Evolutionary conservation across 2,113 vertebrate species (phyloP), one percentile per base, ranked within the genome.

Genomic region (Pogona vitticeps): DNA sequence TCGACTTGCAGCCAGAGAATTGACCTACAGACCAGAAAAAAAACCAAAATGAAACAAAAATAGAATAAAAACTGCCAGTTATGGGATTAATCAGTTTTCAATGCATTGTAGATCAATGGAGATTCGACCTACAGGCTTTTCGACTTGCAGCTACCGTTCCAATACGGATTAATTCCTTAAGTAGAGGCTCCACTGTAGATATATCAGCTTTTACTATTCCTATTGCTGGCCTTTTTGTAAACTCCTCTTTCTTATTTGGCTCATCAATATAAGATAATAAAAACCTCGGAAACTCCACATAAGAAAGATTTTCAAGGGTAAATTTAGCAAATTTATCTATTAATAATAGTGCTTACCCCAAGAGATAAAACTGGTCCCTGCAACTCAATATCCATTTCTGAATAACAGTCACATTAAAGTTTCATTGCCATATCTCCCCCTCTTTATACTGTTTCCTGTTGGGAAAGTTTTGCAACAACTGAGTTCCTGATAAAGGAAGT

Each of bases 261-360:
- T 71, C 81, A 88, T 88, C 80, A 1, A 77, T 76, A 76, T 23
- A 68, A 31, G 76, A 61, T 79, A 6, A 59, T 83, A 71, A 80
- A 68, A 75, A 10, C 68, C 65, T 72, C 6, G 82, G 63, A 23
- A 68, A 82, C 40, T 33, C 56, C 5, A 76, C 31, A 76, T 18
- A 28, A 77, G 31, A 63, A 90, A n/a, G 38, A 81, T 90, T 26
- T 83, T 3, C 83, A 58, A 79, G 70, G n/a, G 8, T 0, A 0
- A 59, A 88, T 85, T 72, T 68, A 75, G 78, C 0, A 3, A 78
- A 81, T 14, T 15, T 15, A 46, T 84, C 40, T 70, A 75, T 84
- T 33, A 81, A 70, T 4, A 0, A 2, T 21, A 73, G 75, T 78
- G 7, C 2, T 1, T 2, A 87, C 20, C 67, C 6, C 73, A 31